Evolutionary conservation across 2,797 vertebrate species (phyloP).

Genomic region (Telmatherina bonti): DNA sequence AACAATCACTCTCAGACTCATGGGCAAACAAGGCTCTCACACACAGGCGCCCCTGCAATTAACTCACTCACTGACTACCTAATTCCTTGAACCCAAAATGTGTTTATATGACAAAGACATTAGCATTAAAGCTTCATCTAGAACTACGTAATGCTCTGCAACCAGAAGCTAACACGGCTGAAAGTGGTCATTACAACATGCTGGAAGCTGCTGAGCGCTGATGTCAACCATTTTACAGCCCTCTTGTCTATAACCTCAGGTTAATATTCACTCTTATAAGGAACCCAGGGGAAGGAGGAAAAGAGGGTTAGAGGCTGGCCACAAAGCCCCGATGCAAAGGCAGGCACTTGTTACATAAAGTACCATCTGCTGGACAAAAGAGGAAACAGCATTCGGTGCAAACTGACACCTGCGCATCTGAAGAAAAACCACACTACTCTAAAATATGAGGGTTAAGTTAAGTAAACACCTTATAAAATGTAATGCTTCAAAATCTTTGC

Average conservation of each 20-base stretch:
- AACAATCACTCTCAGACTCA: slow-evolving; percentile 36
- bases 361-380: slow-evolving; percentile 78
- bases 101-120: slow-evolving; percentile 80
- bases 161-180: slow-evolving; percentile 63
- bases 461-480: not conserved
- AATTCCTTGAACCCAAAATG: slow-evolving; percentile 61
- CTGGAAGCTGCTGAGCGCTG: slow-evolving; percentile 73
- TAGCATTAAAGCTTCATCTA: slow-evolving; percentile 73
- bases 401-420: slow-evolving; percentile 5
- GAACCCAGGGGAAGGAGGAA: slow-evolving; percentile 47
- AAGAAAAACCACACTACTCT: not conserved
- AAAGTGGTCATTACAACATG: slow-evolving; percentile 73
- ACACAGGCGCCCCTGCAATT: slow-evolving; percentile 65
- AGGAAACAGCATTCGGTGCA: slow-evolving; percentile 28
- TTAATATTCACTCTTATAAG: slow-evolving; percentile 70
- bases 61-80: slow-evolving; percentile 71
- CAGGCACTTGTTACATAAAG: slow-evolving; percentile 51
- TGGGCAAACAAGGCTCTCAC: slow-evolving; percentile 48
- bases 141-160: slow-evolving; percentile 68
- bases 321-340: slow-evolving; percentile 32
- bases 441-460: not conserved
- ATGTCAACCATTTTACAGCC: slow-evolving; percentile 78
- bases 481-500: not conserved
- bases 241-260: slow-evolving; percentile 63
- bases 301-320: slow-evolving; percentile 48